Evolutionary conservation across 2,113 vertebrate genomes (phyloP).

Genomic region (Cynoglossus semilaevis): DNA sequence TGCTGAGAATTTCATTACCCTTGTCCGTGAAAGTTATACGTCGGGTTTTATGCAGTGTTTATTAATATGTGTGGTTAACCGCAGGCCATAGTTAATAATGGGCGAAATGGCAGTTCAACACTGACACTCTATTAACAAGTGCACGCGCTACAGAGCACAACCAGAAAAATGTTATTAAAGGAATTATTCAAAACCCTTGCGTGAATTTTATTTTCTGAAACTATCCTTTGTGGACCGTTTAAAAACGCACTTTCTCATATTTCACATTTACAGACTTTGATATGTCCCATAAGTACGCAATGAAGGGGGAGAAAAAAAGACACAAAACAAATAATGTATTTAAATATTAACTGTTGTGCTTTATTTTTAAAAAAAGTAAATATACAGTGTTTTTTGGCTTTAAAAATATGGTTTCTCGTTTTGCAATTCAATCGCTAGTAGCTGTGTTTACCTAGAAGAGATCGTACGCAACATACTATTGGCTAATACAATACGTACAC

Average conservation of each 20-base stretch:
- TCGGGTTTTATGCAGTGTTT: conserved; percentile 72
- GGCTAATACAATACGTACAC: no score
- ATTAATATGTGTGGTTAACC: conserved; percentile 72
- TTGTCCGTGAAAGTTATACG: conserved; percentile 70
- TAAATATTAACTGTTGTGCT: no score
- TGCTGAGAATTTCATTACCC: conserved; percentile 70
- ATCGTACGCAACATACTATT: no score
- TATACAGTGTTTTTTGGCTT: no score
- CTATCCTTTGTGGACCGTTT: conserved; percentile 41
- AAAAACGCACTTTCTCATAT: conserved; percentile 41
- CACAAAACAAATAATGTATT: not conserved
- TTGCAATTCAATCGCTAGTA: no score
- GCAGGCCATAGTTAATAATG: conserved; percentile 73
- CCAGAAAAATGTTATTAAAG: conserved; percentile 75
- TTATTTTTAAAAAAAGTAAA: no score
- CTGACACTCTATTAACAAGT: conserved; percentile 74
- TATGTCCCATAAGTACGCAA: conserved; percentile 6
- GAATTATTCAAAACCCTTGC: conserved; percentile 67
- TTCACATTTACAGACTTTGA: conserved; percentile 13
- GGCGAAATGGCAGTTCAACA: conserved; percentile 70
- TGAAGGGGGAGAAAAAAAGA: not conserved
- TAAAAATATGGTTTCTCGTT: no score
- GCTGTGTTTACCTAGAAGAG: no score
- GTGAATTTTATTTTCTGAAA: conserved; percentile 30
- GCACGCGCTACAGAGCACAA: conserved; percentile 64